These are phyloP conservation scores for Carettochelys insculpta DNA, from an alignment of 2,113 vertebrate genomes.

Conservation along the genomic window DNA sequence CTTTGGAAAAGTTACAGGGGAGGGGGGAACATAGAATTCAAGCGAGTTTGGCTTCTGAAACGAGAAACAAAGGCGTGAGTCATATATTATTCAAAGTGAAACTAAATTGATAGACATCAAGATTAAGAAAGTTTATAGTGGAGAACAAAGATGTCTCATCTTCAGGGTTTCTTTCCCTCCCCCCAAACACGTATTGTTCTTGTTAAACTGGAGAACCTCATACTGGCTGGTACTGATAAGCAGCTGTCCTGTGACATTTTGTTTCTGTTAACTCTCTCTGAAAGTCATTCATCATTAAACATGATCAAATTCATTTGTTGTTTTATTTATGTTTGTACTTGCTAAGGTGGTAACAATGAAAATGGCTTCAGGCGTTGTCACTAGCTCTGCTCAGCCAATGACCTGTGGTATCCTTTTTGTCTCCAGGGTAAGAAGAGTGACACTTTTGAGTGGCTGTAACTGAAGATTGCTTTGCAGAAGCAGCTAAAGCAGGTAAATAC, in stretches of 20 bases:
- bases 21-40: constrained; percentile 46
- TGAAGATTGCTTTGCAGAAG: constrained; percentile 91
- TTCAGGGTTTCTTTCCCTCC: constrained; percentile 10
- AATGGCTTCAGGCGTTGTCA: constrained; percentile 54
- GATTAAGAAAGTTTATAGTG: constrained; percentile 66
- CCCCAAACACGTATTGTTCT: constrained; percentile 49
- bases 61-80: constrained; percentile 73
- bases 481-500: constrained; percentile 91
- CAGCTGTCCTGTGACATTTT: constrained; percentile 62
- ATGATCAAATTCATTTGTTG: constrained; percentile 61
- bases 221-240: constrained; percentile 60
- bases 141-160: constrained; percentile 67
- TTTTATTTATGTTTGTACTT: constrained; percentile 68
- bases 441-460: constrained; percentile 85
- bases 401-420: constrained; percentile 80
- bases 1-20: constrained; percentile 47
- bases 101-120: constrained; percentile 69
- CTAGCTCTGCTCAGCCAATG: constrained; percentile 72
- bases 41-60: constrained; percentile 70
- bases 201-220: constrained; percentile 62
- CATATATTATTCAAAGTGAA: constrained; percentile 70
- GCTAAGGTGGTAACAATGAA: constrained; percentile 60
- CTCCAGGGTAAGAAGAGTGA: constrained; percentile 90
- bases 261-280: constrained; percentile 73
- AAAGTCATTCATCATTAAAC: constrained; percentile 65